Evolutionary conservation across 2,888 invertebrate genomes (phyloP).

Genomic region (Phasia obesa): DNA sequence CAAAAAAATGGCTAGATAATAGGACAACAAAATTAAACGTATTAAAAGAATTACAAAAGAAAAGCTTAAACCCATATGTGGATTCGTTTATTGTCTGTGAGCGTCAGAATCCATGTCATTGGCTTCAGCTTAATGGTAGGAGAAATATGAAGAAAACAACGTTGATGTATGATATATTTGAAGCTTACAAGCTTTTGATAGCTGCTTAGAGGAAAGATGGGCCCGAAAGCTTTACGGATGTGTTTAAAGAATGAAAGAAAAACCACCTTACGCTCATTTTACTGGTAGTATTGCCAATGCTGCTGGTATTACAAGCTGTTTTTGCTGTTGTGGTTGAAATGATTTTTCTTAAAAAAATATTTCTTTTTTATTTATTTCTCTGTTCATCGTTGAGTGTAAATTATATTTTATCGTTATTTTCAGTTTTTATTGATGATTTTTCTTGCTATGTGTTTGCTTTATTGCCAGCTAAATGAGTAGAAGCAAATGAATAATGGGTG

Average conservation of each 20-base stretch:
- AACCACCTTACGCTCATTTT: not conserved
- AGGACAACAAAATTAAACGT: conserved; percentile 40
- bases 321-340: conserved; percentile 18
- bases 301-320: not conserved
- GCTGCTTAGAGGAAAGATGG: conserved; percentile 16
- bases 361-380: not conserved
- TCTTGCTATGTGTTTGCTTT: conserved; percentile 75
- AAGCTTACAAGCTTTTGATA: conserved; percentile 54
- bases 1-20: conserved; percentile 32
- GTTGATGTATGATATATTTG: conserved; percentile 15
- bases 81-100: conserved; percentile 28
- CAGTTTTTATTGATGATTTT: conserved; percentile 62
- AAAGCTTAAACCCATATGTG: conserved; percentile 23
- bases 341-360: conserved; percentile 35
- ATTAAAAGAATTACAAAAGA: conserved; percentile 14
- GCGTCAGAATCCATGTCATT: not conserved
- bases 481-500: conserved; percentile 73
- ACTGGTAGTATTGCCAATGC: conserved; percentile 1
- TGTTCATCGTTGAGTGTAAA: conserved; percentile 58
- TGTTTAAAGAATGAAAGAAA: not conserved
- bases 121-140: not conserved
- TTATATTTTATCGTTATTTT: conserved; percentile 63
- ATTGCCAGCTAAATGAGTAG: conserved; percentile 78
- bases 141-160: conserved; percentile 11
- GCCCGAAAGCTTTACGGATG: conserved; percentile 2